A percentile compares a stretch with the other conserved stretches of the same genome.
Conservation (phyloP, 1,140 invertebrate genomes). For the Drosophila bocqueti region DNA sequence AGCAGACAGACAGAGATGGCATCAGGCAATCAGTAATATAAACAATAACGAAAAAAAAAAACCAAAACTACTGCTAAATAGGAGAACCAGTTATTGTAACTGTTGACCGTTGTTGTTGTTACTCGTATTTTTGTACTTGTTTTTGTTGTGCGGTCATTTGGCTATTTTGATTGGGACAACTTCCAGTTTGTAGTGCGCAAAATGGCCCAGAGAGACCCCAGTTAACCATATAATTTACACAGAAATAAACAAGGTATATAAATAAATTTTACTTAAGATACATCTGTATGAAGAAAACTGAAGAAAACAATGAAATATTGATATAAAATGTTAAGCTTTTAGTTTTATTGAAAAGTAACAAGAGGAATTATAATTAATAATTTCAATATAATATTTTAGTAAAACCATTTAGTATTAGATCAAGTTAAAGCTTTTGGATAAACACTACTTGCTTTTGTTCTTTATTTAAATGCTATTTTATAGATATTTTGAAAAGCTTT, state of each 20-base stretch:
- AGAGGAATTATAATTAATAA: background rate
- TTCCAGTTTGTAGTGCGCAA: slow-evolving; percentile 70
- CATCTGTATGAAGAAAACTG: too few relatives aligned
- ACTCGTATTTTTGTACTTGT: slow-evolving; percentile 25
- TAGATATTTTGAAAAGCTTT: background rate
- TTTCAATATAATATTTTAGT: background rate
- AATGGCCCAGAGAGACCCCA: slow-evolving; percentile 49
- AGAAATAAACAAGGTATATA: slow-evolving; percentile 4
- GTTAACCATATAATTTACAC: slow-evolving; percentile 49
- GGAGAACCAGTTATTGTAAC: slow-evolving; percentile 78
- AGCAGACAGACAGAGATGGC: slow-evolving; percentile 22
- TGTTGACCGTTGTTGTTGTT: slow-evolving; percentile 44
- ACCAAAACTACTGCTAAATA: slow-evolving; percentile 54
- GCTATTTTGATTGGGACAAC: slow-evolving; percentile 75
- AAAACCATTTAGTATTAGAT: background rate
- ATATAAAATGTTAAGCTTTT: background rate
- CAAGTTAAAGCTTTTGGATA: background rate
- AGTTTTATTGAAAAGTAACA: background rate
- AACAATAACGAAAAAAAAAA: slow-evolving; percentile 54
- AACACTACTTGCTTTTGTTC: background rate
- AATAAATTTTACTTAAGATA: background rate
- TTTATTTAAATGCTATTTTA: background rate
- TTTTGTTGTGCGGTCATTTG: slow-evolving; percentile 63
- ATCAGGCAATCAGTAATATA: slow-evolving; percentile 42
- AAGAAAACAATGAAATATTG: background rate